Evolutionary conservation across 2,888 invertebrate species (phyloP), one percentile per base, ranked within the genome.

Genomic region (Andrena trimmerana): DNA sequence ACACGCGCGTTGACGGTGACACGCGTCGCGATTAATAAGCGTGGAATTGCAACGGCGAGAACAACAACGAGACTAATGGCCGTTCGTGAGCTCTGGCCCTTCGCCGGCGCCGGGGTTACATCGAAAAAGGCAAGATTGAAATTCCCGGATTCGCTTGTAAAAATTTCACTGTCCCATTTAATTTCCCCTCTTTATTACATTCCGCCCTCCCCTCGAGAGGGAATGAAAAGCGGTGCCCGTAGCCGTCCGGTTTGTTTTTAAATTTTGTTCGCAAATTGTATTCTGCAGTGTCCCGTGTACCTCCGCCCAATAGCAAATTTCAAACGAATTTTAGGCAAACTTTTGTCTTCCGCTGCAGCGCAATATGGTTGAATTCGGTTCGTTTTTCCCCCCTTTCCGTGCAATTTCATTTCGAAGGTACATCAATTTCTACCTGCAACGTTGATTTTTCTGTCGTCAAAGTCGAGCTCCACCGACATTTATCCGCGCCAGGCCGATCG

Each of bases 11-110:
- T 72, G 66, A 52, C 71, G 82, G 87, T 84, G 84, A 84, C 90
- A 84, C 88, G 85, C 85, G 89, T 89, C 87, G 82, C 90, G 88
- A 92, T 92, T 91, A 92, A 91, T 92, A 91, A 92, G 91, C 91
- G 90, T 89, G 92, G 91, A 92, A 92, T 91, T 81, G 82, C 72
- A 33, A 52, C 72, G 42, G 33, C 42, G 27, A 33, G 63, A 72
- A 72, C 71, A 67, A 71, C 80, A 81, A 72, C 62, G 42, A 70
- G 81, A 81, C 29, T 80, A 73, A 81, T 65, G 57, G 65, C 29
- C 69, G 63, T 27, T 33, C 62, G 80, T 65, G 67, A 57, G 63
- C 63, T 31, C n/a, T 8, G 36, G 13, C 68, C 65, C 59, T 57
- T 66, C 24, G 42, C 57, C 36, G 31, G 50, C 59, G 52, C 1